Evolutionary conservation across 2,797 vertebrate genomes (phyloP).

Genomic region (Myotis planiceps): DNA sequence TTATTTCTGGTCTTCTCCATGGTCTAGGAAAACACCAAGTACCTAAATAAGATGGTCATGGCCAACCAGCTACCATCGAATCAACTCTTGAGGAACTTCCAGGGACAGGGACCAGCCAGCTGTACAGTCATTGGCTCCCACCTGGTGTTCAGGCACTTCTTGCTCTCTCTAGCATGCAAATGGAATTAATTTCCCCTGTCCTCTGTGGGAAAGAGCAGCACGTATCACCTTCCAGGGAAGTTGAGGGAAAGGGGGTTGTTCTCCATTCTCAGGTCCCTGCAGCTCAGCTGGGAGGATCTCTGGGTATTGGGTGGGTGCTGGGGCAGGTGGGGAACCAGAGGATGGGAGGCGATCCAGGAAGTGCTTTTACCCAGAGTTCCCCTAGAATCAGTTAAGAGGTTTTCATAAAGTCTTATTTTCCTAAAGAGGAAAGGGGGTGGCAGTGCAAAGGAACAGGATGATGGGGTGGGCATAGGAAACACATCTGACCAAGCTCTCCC

Average conservation of each 20-base stretch:
- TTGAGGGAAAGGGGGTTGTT: background rate
- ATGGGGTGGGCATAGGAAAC: background rate
- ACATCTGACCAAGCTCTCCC: background rate
- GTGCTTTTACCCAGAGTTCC: background rate
- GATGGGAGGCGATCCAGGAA: background rate
- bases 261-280: background rate
- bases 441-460: background rate
- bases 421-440: background rate
- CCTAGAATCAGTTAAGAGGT: background rate
- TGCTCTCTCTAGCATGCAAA: background rate
- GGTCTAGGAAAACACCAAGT: background rate
- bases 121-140: background rate
- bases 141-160: background rate
- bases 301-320: background rate
- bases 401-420: background rate
- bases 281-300: background rate
- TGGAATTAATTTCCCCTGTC: background rate
- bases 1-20: background rate
- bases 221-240: background rate
- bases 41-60: background rate
- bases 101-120: too few species aligned
- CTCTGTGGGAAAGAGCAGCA: background rate
- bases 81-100: background rate
- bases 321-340: background rate
- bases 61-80: background rate